Evolutionary conservation across 2,113 vertebrate species (phyloP).

Genomic region (Pelodiscus sinensis): DNA sequence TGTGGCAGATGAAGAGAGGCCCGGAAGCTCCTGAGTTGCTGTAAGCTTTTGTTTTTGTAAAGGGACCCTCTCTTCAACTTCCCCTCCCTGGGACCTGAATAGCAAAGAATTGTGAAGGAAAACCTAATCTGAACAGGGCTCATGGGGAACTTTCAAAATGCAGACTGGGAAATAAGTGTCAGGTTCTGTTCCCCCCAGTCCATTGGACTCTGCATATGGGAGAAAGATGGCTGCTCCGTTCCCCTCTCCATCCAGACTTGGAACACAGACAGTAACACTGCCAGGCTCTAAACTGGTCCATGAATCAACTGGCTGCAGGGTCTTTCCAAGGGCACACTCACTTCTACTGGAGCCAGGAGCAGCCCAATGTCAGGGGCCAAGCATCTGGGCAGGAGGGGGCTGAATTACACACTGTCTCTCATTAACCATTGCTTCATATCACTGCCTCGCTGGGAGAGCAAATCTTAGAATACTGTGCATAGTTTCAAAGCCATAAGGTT

Average conservation of each 20-base stretch:
- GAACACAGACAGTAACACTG: not conserved
- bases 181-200: not conserved
- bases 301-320: not conserved
- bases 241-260: not conserved
- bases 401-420: not conserved
- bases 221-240: not conserved
- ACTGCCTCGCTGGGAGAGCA: not conserved
- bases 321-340: not conserved
- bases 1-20: rapidly evolving
- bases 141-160: not conserved
- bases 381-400: rapidly evolving
- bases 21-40: not conserved
- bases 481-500: constrained; percentile 19
- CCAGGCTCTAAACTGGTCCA: rapidly evolving
- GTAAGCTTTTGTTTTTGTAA: not conserved
- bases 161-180: not conserved
- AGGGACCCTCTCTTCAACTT: not conserved
- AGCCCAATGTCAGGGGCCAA: not conserved
- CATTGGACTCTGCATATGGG: not conserved
- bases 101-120: not conserved
- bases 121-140: not conserved
- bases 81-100: not conserved
- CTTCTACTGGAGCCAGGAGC: not conserved
- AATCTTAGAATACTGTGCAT: not conserved
- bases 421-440: rapidly evolving